A percentile compares a stretch with the other conserved stretches of the same genome.
Conservation (phyloP, 2,113 vertebrate genomes). For the Raja brachyura region DNA sequence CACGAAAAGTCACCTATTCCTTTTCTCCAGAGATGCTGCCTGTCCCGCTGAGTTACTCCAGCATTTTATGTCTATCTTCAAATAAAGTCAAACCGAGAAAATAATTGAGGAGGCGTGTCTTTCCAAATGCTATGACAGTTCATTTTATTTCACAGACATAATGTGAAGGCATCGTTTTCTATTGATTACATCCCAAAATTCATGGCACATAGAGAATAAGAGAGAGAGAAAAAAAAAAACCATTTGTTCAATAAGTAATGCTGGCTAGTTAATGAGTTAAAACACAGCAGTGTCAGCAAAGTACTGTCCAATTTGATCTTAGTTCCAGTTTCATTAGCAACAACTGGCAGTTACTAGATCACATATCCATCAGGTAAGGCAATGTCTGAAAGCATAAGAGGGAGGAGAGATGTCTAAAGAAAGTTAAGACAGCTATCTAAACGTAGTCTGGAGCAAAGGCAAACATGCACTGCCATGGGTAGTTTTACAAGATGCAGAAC, state of each 20-base stretch:
- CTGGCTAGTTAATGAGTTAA: background rate
- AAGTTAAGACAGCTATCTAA: conserved; percentile 39
- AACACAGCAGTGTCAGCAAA: background rate
- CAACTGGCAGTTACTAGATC: background rate
- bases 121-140: conserved; percentile 24
- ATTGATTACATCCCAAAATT: conserved; percentile 7
- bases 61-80: too few species aligned
- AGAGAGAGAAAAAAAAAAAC: background rate
- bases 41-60: too few species aligned
- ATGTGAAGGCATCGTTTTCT: conserved; percentile 28
- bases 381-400: conserved; percentile 59
- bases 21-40: too few species aligned
- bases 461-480: conserved; percentile 54
- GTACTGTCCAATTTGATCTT: background rate
- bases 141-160: conserved; percentile 36
- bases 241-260: background rate
- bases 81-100: background rate
- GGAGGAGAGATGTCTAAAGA: conserved; percentile 65
- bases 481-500: conserved; percentile 51
- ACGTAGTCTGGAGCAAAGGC: conserved; percentile 57
- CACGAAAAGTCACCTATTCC: too few species aligned
- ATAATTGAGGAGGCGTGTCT: background rate
- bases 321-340: background rate
- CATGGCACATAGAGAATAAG: conserved; percentile 32
- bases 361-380: conserved; percentile 52